Evolutionary conservation across 2,888 invertebrate species (phyloP), one percentile per base, ranked within the genome.

Genomic region (Lithosia quadra): DNA sequence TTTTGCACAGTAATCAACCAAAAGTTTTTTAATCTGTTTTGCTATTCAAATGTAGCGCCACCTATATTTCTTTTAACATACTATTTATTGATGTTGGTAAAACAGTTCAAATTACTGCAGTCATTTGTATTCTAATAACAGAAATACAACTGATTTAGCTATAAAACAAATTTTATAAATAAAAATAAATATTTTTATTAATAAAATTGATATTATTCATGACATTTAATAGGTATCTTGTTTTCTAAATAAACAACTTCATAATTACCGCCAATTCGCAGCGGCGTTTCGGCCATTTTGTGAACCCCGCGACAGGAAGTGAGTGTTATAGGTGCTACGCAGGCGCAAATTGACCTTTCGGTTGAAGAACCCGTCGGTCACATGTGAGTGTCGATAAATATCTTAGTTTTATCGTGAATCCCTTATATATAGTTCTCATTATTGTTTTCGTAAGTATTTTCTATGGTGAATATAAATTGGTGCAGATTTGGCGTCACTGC

Each of bases 351-450:
- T 95, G 95, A 95, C 96, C 97, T 97, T 97, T 97, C 97, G 97
- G 97, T 97, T 96, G 96, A 96, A 97, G 97, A 97, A 96, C 97
- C 97, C 97, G 97, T 97, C 97, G 97, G 97, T 97, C 97, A 97
- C 97, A 97, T 97, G 97, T 97, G 97, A 97, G 97, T 97, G 97
- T 95, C 94, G 95, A 95, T 95, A 94, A 95, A 95, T 95, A 95
- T 94, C 91, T 90, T 91, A 91, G 88, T 95, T 95, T 95, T 94
- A 93, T 87, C 86, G 94, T 91, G 91, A 91, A 90, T 90, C 89
- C 90, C 82, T 88, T 90, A 87, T 88, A 87, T 90, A 90, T 91
- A 90, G 87, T 91, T 87, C 82, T 89, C 86, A 86, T 89, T 88
- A 90, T 86, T 87, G 87, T 90, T 94, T 94, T 94, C 83, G 95